Evolutionary conservation across 1,140 invertebrate species (phyloP).

Genomic region (Penaeus vannamei): DNA sequence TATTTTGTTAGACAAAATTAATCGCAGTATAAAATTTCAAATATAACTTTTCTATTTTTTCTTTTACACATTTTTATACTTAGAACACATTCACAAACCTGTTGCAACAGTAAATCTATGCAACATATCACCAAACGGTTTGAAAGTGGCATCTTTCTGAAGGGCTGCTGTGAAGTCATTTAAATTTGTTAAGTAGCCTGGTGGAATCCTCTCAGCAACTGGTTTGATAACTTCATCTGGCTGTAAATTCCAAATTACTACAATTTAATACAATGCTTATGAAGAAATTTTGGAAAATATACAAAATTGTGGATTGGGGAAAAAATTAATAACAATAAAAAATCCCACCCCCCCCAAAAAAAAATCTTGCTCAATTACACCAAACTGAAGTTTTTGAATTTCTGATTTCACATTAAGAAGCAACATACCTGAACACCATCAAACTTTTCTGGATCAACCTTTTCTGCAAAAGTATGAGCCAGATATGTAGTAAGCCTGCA

Average conservation of each 20-base stretch:
- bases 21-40: neutral
- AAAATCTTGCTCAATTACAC: no score
- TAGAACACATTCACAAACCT: slow-evolving; percentile 66
- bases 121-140: slow-evolving; percentile 80
- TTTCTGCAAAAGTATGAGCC: slow-evolving; percentile 77
- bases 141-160: slow-evolving; percentile 80
- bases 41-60: neutral
- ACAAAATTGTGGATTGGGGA: no score
- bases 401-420: no score
- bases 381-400: no score
- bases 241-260: slow-evolving; percentile 70
- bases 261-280: no score
- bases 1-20: neutral
- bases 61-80: neutral
- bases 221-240: slow-evolving; percentile 86
- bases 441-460: slow-evolving; percentile 75
- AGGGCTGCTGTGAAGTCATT: slow-evolving; percentile 80
- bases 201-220: slow-evolving; percentile 75
- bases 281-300: no score
- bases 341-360: no score
- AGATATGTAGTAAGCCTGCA: slow-evolving; percentile 84
- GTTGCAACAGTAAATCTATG: slow-evolving; percentile 74
- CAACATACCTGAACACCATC: slow-evolving; percentile 69
- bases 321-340: no score
- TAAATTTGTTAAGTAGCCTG: slow-evolving; percentile 78